A percentile compares a stretch with the other conserved stretches of the same genome.
These are phyloP conservation scores for Blastomussa wellsi DNA, from an alignment of 92 coral and sea anemone genomes.

Conservation along the genomic window DNA sequence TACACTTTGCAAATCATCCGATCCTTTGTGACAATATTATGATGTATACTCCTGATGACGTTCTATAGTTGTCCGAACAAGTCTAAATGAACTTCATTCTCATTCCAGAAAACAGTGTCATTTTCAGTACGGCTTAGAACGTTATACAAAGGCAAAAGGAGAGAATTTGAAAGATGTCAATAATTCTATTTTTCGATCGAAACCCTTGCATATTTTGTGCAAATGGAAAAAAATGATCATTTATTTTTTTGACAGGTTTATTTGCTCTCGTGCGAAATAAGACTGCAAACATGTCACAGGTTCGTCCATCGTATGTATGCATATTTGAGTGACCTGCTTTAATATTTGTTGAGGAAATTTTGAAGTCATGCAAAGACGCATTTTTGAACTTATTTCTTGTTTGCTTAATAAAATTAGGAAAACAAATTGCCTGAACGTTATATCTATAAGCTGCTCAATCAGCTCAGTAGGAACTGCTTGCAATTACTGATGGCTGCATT, in stretches of 20 bases:
- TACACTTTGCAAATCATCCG: not conserved
- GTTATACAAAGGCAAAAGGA: not conserved
- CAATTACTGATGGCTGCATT: no score
- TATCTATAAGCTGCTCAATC: no score
- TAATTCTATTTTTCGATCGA: not conserved
- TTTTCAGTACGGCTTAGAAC: not conserved
- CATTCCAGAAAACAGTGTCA: not conserved
- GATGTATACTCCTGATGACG: conserved; percentile 8
- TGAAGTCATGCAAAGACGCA: not conserved
- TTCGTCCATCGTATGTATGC: not conserved
- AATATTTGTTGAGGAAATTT: not conserved
- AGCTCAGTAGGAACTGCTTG: no score
- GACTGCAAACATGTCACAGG: not conserved
- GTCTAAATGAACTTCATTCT: conserved; percentile 2
- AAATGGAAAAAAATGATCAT: not conserved
- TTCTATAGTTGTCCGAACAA: not conserved
- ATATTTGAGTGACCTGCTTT: not conserved
- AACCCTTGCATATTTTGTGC: not conserved
- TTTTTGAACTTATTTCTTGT: not conserved
- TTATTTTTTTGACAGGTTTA: conserved; percentile 1
- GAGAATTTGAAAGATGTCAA: not conserved
- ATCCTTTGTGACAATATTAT: not conserved
- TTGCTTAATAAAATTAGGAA: not conserved
- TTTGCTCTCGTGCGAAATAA: conserved; percentile 1
- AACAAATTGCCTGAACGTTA: not conserved